Evolutionary conservation across 2,797 vertebrate genomes (phyloP).

Genomic region (Sebastes minor): DNA sequence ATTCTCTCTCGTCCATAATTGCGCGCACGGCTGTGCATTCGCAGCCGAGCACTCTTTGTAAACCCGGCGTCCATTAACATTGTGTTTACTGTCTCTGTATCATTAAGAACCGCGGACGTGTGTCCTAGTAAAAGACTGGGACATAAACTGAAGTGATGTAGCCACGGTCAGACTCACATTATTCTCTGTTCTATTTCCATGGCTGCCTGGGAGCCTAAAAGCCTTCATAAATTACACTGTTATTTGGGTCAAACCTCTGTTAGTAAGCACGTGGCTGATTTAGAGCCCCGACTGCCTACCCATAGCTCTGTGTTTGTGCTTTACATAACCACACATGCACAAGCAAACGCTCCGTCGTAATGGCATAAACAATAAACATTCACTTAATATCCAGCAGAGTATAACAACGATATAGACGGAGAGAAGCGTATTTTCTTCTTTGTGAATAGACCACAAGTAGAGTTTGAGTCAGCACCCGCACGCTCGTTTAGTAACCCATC

Average conservation of each 20-base stretch:
- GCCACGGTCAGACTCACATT: conserved; percentile 71
- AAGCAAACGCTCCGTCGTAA: conserved; percentile 10
- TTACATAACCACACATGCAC: background rate
- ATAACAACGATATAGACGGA: background rate
- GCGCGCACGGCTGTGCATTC: conserved; percentile 6
- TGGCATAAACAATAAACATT: conserved; percentile 25
- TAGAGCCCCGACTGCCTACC: conserved; percentile 56
- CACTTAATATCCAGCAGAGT: conserved; percentile 17
- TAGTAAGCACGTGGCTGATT: conserved; percentile 72
- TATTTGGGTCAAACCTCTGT: conserved; percentile 82
- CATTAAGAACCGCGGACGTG: conserved; percentile 65
- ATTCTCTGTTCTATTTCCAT: conserved; percentile 76
- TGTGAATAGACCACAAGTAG: conserved; percentile 35
- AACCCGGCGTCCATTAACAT: conserved; percentile 63
- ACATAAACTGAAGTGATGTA: conserved; percentile 76
- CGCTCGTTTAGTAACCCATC: conserved; percentile 37
- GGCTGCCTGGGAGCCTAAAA: conserved; percentile 77
- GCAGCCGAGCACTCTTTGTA: conserved; percentile 45
- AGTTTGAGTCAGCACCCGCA: conserved; percentile 42
- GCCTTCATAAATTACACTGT: conserved; percentile 79
- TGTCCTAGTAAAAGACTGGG: conserved; percentile 72
- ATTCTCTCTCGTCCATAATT: conserved; percentile 31
- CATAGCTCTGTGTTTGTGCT: conserved; percentile 39
- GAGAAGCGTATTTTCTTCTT: conserved; percentile 19
- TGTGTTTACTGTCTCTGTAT: conserved; percentile 71